These are phyloP conservation scores for Pangasius mekongensis DNA, from an alignment of 2,797 vertebrate species.

Conservation along the genomic window DNA sequence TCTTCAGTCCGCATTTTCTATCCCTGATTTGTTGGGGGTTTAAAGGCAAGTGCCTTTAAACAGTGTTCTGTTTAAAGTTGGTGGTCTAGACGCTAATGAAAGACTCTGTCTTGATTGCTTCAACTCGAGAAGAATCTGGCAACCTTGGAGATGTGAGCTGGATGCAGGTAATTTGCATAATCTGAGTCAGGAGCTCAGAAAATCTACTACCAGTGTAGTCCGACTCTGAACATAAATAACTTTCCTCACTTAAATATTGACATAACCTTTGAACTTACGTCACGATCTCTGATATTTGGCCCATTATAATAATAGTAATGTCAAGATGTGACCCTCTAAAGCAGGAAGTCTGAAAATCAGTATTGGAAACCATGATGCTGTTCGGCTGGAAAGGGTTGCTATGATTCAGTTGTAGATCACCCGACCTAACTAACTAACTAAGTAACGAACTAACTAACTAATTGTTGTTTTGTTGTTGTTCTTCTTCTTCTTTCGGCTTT, in stretches of 20 bases:
- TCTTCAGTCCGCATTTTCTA: too few relatives aligned
- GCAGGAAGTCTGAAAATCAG: neutral
- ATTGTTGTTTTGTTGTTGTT: too few relatives aligned
- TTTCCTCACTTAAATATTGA: neutral
- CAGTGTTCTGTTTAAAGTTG: neutral
- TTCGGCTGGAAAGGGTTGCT: neutral
- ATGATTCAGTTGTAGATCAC: constrained; percentile 8
- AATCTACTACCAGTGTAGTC: neutral
- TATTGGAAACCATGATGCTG: neutral
- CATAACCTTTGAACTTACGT: neutral
- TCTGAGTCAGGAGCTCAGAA: neutral
- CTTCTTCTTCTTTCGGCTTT: too few relatives aligned
- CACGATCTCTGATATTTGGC: neutral
- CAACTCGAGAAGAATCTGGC: neutral
- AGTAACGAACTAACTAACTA: too few relatives aligned
- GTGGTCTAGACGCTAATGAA: neutral
- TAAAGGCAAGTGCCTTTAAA: neutral
- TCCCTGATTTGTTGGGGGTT: neutral
- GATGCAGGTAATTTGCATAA: neutral
- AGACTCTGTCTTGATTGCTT: neutral
- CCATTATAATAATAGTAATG: neutral
- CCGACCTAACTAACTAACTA: neutral
- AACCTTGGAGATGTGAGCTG: neutral
- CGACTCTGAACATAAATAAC: neutral
- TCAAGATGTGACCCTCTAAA: neutral